Evolutionary conservation across 2,888 invertebrate species (phyloP).

Genomic region (Anoplius nigerrimus): DNA sequence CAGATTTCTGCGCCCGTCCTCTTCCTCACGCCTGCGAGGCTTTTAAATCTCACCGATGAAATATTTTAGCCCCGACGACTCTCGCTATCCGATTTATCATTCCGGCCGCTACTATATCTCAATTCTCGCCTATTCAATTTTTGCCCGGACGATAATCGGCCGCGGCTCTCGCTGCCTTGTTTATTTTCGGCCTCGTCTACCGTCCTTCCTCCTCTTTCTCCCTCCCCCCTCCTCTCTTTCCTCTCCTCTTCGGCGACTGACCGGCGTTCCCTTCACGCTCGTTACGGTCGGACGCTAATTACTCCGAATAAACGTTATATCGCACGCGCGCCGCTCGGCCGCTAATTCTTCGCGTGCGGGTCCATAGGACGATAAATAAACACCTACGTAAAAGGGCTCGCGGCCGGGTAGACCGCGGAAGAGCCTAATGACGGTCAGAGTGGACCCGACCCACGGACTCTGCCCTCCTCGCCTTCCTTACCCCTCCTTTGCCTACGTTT

Average conservation of each 20-base stretch:
- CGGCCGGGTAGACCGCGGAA: slow-evolving; percentile 32
- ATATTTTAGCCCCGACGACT: no score
- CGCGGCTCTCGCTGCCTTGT: neutral
- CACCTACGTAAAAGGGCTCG: slow-evolving; percentile 33
- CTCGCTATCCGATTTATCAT: no score
- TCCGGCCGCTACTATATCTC: no score
- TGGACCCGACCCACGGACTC: neutral
- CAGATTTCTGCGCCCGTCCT: no score
- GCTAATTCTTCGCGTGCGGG: slow-evolving; percentile 38
- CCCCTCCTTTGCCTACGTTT: neutral
- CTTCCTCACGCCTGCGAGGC: no score
- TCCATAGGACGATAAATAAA: slow-evolving; percentile 47
- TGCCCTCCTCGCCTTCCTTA: slow-evolving; percentile 3
- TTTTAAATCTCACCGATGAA: no score
- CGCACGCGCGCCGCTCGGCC: neutral
- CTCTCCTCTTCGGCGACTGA: slow-evolving; percentile 6
- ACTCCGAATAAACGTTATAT: slow-evolving; percentile 31
- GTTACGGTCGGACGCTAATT: slow-evolving; percentile 32
- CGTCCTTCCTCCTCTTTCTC: neutral
- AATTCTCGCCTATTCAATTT: neutral
- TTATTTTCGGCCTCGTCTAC: slow-evolving; percentile 3
- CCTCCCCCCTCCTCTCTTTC: neutral
- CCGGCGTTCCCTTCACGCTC: slow-evolving; percentile 11
- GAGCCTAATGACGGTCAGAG: slow-evolving; percentile 39
- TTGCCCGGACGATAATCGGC: neutral